Evolutionary conservation across 64 coral and sea anemone species (phyloP), one percentile per base, ranked within the genome.

Genomic region (Pocillopora verrucosa): DNA sequence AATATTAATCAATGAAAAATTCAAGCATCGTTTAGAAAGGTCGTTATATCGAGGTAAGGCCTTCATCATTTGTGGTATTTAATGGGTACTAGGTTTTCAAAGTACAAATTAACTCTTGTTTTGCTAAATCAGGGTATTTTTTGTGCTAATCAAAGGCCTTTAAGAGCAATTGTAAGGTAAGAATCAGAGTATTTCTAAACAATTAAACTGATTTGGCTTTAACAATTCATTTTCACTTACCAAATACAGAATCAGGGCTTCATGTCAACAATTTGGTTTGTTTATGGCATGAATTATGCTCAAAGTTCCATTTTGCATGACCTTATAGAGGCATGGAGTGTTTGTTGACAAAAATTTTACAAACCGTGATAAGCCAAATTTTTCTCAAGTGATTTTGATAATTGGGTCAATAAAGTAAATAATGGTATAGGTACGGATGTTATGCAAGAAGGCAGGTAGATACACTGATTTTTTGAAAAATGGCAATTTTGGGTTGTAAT

Each of bases 61-160:
- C 75, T 77, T 77, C 75, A 56, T 77, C 75, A 77, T 77, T 77
- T 77, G 38, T 77, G 38, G 2, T 77, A 19, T 77, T 77, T 77
- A 15, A 0, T 77, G 75, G 35, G 75, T 77, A 77, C 75, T 77
- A 77, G 11, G 70, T 73, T 26, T 73, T 73, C 0, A 73, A 73
- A 73, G 26, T 25, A 73, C 22, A 73, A 11, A 73, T 30, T 73
- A n/a, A 73, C 70, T 25, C 26, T 90, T 22, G 62, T 76, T 83
- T 74, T 60, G 67, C 80, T 90, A 0, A 84, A n/a, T 84, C 73
- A 82, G 80, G 89, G 79, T 91, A 58, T 84, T 60, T 82, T 68
- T 91, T 73, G 80, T 91, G 79, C 64, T 91, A 76, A 84, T 84
- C 26, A 91, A 77, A 91, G 70, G 89, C 79, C 67, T 84, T 82